These are phyloP conservation scores for Archips xylosteana DNA, from an alignment of 2,888 invertebrate genomes.

Conservation along the genomic window DNA sequence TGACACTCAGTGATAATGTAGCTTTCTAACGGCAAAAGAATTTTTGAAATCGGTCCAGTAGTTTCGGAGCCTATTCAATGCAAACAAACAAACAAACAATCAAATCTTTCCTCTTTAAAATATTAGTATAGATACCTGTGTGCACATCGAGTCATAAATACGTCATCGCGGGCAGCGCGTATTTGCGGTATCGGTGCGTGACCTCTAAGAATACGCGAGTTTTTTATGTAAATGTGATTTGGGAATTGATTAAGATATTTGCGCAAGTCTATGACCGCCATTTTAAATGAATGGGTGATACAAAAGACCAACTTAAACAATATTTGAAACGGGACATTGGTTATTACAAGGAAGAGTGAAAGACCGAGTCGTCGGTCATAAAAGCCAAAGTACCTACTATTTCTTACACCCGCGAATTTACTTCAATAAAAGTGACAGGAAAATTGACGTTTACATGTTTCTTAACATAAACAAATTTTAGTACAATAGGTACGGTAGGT, in stretches of 20 bases:
- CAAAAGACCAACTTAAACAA: not conserved
- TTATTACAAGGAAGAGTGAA: not conserved
- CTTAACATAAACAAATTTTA: not conserved
- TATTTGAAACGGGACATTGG: not conserved
- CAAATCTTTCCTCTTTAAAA: no score
- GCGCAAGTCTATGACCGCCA: conserved; percentile 15
- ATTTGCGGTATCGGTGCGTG: conserved; percentile 9
- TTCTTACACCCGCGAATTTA: not conserved
- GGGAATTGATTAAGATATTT: conserved; percentile 1
- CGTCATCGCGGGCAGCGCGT: conserved; percentile 12
- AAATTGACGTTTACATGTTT: not conserved
- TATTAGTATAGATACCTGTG: no score
- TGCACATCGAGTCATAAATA: not conserved
- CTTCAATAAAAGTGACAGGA: not conserved
- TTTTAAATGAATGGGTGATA: not conserved
- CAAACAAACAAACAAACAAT: no score
- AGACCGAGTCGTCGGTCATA: not conserved
- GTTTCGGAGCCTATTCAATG: no score
- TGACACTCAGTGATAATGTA: no score
- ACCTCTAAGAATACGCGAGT: conserved; percentile 16
- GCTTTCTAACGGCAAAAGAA: no score
- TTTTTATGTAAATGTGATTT: conserved; percentile 9
- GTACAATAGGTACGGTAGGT: not conserved
- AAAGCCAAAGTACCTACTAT: not conserved
- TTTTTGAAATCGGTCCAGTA: no score